These are phyloP conservation scores for Dromius quadrimaculatus DNA, from an alignment of 2,888 invertebrate species.

Conservation along the genomic window DNA sequence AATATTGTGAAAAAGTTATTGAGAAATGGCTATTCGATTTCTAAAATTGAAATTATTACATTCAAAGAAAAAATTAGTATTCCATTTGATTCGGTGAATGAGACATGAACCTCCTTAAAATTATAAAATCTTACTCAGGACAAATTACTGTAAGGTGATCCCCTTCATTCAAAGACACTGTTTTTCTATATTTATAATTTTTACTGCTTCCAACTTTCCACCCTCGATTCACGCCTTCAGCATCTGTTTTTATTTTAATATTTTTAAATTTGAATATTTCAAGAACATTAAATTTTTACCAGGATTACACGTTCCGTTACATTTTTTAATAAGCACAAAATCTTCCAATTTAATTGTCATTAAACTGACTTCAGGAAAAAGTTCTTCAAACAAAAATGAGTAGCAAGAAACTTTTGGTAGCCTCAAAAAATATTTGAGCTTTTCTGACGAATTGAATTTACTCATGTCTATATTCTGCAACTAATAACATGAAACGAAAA, in stretches of 20 bases:
- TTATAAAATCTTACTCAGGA: conserved; percentile 66
- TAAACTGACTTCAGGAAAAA: conserved; percentile 67
- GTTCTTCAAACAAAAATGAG: conserved; percentile 65
- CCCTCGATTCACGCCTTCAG: conserved; percentile 62
- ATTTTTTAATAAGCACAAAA: conserved; percentile 65
- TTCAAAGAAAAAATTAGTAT: no score
- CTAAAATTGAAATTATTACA: no score
- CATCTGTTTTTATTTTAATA: conserved; percentile 57
- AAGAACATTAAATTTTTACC: conserved; percentile 54
- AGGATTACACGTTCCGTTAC: conserved; percentile 65
- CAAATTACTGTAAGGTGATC: conserved; percentile 70
- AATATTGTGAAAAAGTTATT: no score
- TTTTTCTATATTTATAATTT: conserved; percentile 68
- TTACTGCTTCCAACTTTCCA: conserved; percentile 66
- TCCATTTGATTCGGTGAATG: not conserved
- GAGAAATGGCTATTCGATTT: no score
- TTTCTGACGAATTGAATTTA: not conserved
- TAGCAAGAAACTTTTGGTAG: conserved; percentile 64
- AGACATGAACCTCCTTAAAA: conserved; percentile 1
- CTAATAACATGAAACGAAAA: not conserved
- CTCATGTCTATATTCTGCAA: conserved; percentile 4
- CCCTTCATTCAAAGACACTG: conserved; percentile 68
- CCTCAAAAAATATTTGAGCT: conserved; percentile 30
- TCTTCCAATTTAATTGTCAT: conserved; percentile 68
- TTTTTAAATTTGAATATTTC: conserved; percentile 3